Evolutionary conservation across 2,797 vertebrate genomes (phyloP).

Genomic region (Zenarchopterus dispar): DNA sequence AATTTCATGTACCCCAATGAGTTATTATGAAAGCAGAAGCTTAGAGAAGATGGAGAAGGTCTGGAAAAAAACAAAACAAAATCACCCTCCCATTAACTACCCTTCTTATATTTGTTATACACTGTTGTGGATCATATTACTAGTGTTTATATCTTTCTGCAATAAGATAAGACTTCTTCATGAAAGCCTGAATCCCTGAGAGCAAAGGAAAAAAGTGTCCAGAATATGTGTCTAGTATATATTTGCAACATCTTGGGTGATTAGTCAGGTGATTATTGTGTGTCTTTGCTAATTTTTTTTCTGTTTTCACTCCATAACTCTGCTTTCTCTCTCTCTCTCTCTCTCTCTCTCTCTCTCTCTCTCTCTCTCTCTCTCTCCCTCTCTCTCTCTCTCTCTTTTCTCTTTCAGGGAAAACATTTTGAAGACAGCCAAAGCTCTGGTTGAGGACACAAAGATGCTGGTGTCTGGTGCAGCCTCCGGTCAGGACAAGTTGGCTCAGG

Average conservation of each 20-base stretch:
- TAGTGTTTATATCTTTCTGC: too few relatives aligned
- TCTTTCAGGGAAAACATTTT: constrained; percentile 70
- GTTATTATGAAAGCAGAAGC: constrained; percentile 23
- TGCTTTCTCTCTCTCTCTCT: not conserved
- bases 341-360: not conserved
- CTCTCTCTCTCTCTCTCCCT: not conserved
- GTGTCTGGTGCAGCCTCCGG: constrained; percentile 95
- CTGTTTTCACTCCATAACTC: too few relatives aligned
- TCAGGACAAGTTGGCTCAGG: constrained; percentile 94
- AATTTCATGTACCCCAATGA: constrained; percentile 6
- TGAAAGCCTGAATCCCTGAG: too few relatives aligned
- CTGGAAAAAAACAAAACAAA: constrained; percentile 15
- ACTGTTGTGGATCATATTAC: too few relatives aligned
- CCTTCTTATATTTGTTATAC: too few relatives aligned
- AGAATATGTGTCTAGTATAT: too few relatives aligned
- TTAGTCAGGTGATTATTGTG: too few relatives aligned
- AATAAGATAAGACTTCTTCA: too few relatives aligned
- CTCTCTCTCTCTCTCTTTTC: not conserved
- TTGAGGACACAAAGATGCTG: constrained; percentile 96
- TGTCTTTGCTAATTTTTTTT: too few relatives aligned
- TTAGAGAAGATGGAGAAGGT: not conserved
- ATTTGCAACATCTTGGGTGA: not conserved
- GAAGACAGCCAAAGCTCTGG: constrained; percentile 81
- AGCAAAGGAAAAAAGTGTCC: too few relatives aligned
- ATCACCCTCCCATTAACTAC: too few relatives aligned